phyloP scores from a whole-genome alignment of 2,888 invertebrate genomes.

The Tribolium freemani region DNA sequence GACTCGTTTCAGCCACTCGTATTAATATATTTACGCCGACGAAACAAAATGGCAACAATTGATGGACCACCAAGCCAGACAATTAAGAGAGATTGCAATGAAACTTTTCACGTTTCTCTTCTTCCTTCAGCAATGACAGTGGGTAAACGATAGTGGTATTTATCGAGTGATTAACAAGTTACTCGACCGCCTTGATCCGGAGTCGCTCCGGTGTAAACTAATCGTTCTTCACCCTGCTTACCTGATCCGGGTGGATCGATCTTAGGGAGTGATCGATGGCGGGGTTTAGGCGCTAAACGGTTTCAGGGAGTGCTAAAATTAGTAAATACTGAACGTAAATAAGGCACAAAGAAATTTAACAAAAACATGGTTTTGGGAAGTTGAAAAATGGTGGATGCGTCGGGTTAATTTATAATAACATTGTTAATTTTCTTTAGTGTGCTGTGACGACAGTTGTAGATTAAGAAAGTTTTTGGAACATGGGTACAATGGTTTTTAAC shows the following conservation, averaged over 20 bases:
- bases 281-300: constrained; percentile 25
- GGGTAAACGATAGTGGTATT: constrained; percentile 42
- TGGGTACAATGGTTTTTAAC: too few relatives aligned
- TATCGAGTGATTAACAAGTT: constrained; percentile 46
- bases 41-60: neutral
- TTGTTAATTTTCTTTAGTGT: too few relatives aligned
- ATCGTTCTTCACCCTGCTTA: constrained; percentile 36
- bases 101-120: constrained; percentile 8
- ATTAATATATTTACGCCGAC: constrained; percentile 1
- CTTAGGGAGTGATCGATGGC: constrained; percentile 21
- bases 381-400: constrained; percentile 1
- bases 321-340: constrained; percentile 22
- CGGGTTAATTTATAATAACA: neutral
- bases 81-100: constrained; percentile 12
- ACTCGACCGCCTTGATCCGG: constrained; percentile 22
- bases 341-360: neutral
- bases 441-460: too few relatives aligned
- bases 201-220: constrained; percentile 39
- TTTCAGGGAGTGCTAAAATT: constrained; percentile 28
- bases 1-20: neutral
- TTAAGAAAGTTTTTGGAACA: too few relatives aligned
- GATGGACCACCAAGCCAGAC: neutral
- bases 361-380: neutral
- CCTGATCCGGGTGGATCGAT: constrained; percentile 36
- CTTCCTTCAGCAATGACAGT: constrained; percentile 36